A percentile compares a stretch with the other conserved stretches of the same genome.
Conservation (phyloP, 2,888 invertebrate genomes). For the Leptogaster cylindrica region DNA sequence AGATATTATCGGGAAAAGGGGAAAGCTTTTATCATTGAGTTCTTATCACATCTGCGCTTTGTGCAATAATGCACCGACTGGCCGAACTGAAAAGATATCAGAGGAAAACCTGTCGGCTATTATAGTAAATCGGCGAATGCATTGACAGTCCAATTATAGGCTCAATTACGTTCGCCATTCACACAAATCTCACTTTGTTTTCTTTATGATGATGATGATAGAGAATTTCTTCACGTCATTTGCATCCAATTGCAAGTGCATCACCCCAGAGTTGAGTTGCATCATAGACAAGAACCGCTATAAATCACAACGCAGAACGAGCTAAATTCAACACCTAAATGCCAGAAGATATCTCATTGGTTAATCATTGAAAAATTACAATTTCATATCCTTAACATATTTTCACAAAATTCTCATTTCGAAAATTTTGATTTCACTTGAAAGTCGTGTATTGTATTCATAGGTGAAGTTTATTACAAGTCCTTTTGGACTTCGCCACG, state of each 20-base stretch:
- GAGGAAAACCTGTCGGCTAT: too few relatives aligned
- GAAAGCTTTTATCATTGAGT: background rate
- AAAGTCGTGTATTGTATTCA: too few relatives aligned
- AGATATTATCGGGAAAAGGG: background rate
- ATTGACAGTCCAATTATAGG: too few relatives aligned
- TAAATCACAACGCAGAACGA: constrained; percentile 2
- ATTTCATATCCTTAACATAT: too few relatives aligned
- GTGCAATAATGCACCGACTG: background rate
- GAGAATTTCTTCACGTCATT: constrained; percentile 18
- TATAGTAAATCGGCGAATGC: too few relatives aligned
- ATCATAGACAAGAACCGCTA: constrained; percentile 13
- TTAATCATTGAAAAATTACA: too few relatives aligned
- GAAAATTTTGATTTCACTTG: too few relatives aligned
- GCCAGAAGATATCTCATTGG: background rate
- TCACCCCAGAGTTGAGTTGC: constrained; percentile 1
- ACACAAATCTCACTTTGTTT: background rate
- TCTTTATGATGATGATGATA: constrained; percentile 11
- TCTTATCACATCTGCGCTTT: constrained; percentile 9
- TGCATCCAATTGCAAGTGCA: constrained; percentile 20
- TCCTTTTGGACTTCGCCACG: too few relatives aligned
- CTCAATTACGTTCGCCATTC: too few relatives aligned
- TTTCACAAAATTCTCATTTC: too few relatives aligned
- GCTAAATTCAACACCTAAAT: constrained; percentile 14
- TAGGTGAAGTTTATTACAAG: too few relatives aligned
- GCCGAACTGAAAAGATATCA: too few relatives aligned